Evolutionary conservation across 2,113 vertebrate genomes (phyloP).

Genomic region (Microcebus ravelobensis): DNA sequence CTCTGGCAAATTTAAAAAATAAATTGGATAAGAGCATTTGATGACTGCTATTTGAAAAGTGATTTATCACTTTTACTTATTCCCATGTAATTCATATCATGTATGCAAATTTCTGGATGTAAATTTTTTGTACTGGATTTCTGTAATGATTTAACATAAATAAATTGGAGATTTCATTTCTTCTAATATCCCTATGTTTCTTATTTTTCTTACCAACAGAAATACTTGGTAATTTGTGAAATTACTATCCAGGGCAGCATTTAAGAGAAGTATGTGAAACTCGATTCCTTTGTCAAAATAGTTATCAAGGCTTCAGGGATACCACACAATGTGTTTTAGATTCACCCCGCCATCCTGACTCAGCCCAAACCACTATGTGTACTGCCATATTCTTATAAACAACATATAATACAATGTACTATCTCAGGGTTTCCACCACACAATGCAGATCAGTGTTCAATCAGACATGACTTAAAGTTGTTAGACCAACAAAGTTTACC

Average conservation of each 20-base stretch:
- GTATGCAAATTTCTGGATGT: not conserved
- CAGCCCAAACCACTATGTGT: not conserved
- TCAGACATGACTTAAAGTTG: not conserved
- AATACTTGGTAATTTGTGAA: not conserved
- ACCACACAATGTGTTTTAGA: not conserved
- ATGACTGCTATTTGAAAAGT: not conserved
- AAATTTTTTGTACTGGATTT: constrained; percentile 9
- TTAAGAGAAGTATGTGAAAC: not conserved
- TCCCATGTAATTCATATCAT: not conserved
- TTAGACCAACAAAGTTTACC: not conserved
- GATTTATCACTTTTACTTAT: not conserved
- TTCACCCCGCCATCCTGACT: not conserved
- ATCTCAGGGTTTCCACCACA: not conserved
- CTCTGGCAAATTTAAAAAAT: not conserved
- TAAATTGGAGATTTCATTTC: not conserved
- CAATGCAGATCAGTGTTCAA: not conserved
- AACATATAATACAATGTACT: not conserved
- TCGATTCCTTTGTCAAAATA: not conserved
- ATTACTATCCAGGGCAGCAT: not conserved
- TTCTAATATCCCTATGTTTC: not conserved
- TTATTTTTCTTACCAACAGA: not conserved
- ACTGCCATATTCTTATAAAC: not conserved
- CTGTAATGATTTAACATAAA: not conserved
- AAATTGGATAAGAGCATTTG: not conserved
- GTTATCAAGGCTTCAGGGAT: not conserved